Evolutionary conservation across 2,888 invertebrate species (phyloP).

Genomic region (Isoperla grammatica): DNA sequence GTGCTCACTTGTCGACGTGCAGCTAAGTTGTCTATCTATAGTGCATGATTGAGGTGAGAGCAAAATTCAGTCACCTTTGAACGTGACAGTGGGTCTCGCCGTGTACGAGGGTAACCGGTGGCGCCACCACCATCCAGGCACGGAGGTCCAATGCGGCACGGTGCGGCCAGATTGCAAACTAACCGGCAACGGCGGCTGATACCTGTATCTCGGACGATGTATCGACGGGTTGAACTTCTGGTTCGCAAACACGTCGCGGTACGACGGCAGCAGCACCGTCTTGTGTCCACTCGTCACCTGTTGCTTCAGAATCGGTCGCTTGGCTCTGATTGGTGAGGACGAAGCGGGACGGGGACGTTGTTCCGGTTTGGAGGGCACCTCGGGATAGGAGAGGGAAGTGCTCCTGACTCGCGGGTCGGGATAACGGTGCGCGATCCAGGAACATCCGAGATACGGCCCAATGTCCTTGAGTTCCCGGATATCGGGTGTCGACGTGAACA

Average conservation of each 20-base stretch:
- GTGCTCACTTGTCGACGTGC: too few species aligned
- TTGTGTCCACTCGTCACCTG: too few species aligned
- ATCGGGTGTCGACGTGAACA: conserved; percentile 76
- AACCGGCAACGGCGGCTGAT: conserved; percentile 56
- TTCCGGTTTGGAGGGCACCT: conserved; percentile 44
- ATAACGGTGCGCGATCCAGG: conserved; percentile 76
- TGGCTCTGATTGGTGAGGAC: conserved; percentile 42
- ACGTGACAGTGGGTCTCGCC: conserved; percentile 62
- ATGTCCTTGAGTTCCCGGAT: conserved; percentile 70
- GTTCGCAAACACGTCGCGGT: conserved; percentile 54
- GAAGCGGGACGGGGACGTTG: conserved; percentile 42
- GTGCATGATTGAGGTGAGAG: too few species aligned
- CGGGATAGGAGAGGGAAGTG: conserved; percentile 54
- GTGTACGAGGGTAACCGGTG: conserved; percentile 48
- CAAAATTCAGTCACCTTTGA: conserved; percentile 53
- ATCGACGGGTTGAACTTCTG: conserved; percentile 68
- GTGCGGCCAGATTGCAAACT: conserved; percentile 37
- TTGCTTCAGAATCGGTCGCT: conserved; percentile 20
- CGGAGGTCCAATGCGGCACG: conserved; percentile 37
- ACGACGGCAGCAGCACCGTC: too few species aligned
- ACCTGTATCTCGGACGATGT: conserved; percentile 69
- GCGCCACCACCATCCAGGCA: conserved; percentile 46
- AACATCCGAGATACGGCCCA: conserved; percentile 69
- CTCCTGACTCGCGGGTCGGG: conserved; percentile 62
- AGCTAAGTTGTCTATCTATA: too few species aligned